A percentile compares a stretch with the other conserved stretches of the same genome.
Evolutionary conservation across 2,797 vertebrate genomes (phyloP).

Genomic region (Anas bahamensis): DNA sequence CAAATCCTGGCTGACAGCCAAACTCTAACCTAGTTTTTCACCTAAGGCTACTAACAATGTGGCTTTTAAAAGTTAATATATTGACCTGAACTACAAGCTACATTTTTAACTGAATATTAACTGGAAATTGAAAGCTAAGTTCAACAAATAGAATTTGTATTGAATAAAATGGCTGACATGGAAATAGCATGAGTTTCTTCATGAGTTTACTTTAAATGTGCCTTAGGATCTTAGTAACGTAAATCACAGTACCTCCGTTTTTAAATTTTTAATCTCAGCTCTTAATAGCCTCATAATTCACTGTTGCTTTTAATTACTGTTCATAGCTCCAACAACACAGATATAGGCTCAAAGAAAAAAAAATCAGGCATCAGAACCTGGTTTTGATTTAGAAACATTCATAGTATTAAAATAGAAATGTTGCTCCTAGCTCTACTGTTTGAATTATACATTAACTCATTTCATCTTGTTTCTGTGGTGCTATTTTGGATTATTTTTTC

Average conservation of each 20-base stretch:
- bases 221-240: not conserved
- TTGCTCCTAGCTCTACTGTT: conserved; percentile 31
- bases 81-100: not conserved
- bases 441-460: conserved; percentile 54
- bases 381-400: conserved; percentile 35
- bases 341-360: not conserved
- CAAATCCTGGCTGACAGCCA: not conserved
- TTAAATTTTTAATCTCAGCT: not conserved
- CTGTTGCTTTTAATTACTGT: conserved; percentile 34
- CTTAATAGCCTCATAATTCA: conserved; percentile 26
- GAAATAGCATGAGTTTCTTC: not conserved
- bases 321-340: not conserved
- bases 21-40: not conserved
- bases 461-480: not conserved
- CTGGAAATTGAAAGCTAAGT: not conserved
- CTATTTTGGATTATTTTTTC: conserved; percentile 26
- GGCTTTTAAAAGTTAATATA: not conserved
- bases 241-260: not conserved
- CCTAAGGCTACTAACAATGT: not conserved
- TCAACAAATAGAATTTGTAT: conserved; percentile 7
- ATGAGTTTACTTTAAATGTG: conserved; percentile 5
- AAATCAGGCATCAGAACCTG: not conserved
- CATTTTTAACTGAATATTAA: not conserved
- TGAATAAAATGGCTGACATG: conserved; percentile 8
- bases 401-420: conserved; percentile 34